Base-by-base conservation (phyloP, 2,797 vertebrate species). In the Pteronotus mesoamericanus region DNA sequence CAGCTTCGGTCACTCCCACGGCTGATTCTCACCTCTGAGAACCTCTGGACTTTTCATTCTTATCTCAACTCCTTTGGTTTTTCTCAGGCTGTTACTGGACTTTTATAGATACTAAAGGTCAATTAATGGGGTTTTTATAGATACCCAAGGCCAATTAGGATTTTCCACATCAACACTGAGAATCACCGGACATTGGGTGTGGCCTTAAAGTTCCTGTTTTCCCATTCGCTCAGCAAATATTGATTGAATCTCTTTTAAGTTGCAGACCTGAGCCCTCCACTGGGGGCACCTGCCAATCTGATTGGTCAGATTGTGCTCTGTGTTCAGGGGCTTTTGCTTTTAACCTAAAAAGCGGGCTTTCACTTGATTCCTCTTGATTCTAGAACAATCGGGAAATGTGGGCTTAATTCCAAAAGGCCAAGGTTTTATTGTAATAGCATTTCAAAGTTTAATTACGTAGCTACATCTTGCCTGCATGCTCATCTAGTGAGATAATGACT, bases 381-480 rank as follows among this genome's bases (percentile, higher is more conserved):
- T 94, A 72, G 24, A 48, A 51, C 53, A 72, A 32, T 89, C 64
- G 75, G 53, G 34, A 89, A 79, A 39, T 64, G 9, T 64, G 55
- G 88, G 46, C 79, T 72, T 72, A 21, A 39, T 84, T 89, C 93
- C 86, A 84, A 74, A 91, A 91, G 96, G 42, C n/a, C 34, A 71
- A 66, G 46, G 24, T 96, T 96, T 95, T 88, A 88, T 79, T 86
- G 72, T 55, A 57, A 0, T 61, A 86, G 37, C 83, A 82, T 92
- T 89, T 92, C 75, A 88, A 64, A 90, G 82, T 95, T 69, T 90
- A 94, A 71, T 92, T 26, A 15, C 9, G 2, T 82, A 51, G 61
- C 2, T 66, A 39, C 1, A 3, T 84, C 83, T 68, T 80, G 51
- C 18, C 29, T 44, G 55, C 55, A n/a, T 46, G 84, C 74, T 79